Evolutionary conservation across 1,140 invertebrate genomes (phyloP).

Genomic region (Pollicipes pollicipes): DNA sequence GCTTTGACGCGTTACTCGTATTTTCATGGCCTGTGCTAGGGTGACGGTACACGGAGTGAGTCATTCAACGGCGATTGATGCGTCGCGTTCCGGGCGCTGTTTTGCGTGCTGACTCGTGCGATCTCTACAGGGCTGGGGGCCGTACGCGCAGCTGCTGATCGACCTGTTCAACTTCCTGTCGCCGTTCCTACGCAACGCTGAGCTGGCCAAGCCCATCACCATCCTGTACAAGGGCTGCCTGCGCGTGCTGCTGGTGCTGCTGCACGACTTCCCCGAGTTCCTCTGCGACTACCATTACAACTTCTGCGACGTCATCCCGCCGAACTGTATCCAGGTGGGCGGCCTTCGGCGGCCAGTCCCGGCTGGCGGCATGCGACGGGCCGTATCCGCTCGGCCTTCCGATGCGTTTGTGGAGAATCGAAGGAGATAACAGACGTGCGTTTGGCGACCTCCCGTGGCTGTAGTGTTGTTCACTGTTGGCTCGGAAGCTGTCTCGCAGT

Average conservation of each 20-base stretch:
- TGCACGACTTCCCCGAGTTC: slow-evolving; percentile 99
- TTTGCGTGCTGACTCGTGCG: too few relatives aligned
- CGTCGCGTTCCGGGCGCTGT: too few relatives aligned
- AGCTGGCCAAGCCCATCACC: slow-evolving; percentile 80
- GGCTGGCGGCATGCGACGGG: slow-evolving; percentile 4
- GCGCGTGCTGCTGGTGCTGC: slow-evolving; percentile 78
- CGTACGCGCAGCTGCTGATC: slow-evolving; percentile 65
- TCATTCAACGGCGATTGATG: too few relatives aligned
- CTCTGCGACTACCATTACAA: slow-evolving; percentile 97
- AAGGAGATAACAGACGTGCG: too few relatives aligned
- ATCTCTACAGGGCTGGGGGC: slow-evolving; percentile 30
- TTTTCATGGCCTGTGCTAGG: too few relatives aligned
- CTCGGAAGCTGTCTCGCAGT: too few relatives aligned
- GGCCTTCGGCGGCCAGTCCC: too few relatives aligned
- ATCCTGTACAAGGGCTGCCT: slow-evolving; percentile 85
- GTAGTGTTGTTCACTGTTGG: too few relatives aligned
- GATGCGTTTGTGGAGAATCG: not conserved
- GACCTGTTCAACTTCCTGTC: slow-evolving; percentile 93
- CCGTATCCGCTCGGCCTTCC: too few relatives aligned
- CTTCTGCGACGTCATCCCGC: slow-evolving; percentile 98
- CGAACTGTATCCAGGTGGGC: slow-evolving; percentile 78
- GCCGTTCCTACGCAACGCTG: slow-evolving; percentile 90
- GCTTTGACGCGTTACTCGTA: too few relatives aligned
- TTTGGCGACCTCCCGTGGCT: too few relatives aligned
- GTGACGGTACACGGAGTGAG: too few relatives aligned